Percentiles rank a stretch among this genome's conserved stretches.
Conservation (phyloP, 2,113 vertebrate genomes). For the Mus spicilegus region DNA sequence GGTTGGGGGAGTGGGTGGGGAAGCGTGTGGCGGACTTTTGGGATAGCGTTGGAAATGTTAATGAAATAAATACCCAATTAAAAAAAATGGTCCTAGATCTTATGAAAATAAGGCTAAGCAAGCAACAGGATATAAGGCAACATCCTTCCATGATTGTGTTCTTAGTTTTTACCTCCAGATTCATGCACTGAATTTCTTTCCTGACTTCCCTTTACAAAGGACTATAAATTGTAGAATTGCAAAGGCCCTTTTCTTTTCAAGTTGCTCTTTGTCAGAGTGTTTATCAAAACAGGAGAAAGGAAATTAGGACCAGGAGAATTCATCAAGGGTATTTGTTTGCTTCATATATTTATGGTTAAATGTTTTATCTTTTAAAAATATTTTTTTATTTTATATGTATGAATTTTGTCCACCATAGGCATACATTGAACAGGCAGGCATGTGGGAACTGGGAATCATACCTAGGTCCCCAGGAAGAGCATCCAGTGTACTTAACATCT, state of each 20-base stretch:
- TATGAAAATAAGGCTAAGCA: background rate
- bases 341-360: background rate
- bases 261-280: background rate
- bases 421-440: too few species aligned
- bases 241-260: background rate
- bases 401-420: too few species aligned
- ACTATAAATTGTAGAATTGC: background rate
- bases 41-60: too few species aligned
- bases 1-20: too few species aligned
- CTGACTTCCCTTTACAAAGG: background rate
- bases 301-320: background rate
- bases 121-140: background rate
- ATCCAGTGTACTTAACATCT: too few species aligned
- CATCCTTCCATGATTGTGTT: too few species aligned
- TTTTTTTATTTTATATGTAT: too few species aligned
- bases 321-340: too few species aligned
- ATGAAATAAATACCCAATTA: too few species aligned
- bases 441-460: too few species aligned
- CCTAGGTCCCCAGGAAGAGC: too few species aligned
- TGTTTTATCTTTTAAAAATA: background rate
- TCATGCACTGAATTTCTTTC: background rate
- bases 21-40: too few species aligned
- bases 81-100: background rate
- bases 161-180: background rate
- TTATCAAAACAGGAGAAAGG: background rate